These are phyloP conservation scores for Toxotes lorentzi DNA, from an alignment of 2,797 vertebrate species.

Conservation along the genomic window DNA sequence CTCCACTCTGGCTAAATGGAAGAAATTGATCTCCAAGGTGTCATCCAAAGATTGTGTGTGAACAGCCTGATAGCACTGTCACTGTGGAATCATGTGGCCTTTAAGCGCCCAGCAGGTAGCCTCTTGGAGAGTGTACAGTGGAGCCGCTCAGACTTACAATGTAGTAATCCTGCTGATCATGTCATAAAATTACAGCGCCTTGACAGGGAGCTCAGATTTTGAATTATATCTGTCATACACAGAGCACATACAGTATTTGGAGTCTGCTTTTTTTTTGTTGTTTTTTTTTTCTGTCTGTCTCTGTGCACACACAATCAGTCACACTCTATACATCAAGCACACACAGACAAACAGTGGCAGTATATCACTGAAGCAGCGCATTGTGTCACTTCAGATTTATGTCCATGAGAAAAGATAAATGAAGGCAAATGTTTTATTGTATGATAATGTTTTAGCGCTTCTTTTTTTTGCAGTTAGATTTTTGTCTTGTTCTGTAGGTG, in stretches of 20 bases:
- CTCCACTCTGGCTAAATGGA: constrained; percentile 63
- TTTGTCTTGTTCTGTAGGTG: not conserved
- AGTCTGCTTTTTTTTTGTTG: not conserved
- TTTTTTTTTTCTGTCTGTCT: not conserved
- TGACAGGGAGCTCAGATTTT: not conserved
- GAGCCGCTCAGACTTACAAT: not conserved
- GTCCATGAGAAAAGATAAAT: not conserved
- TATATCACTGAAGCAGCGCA: not conserved
- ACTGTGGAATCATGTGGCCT: constrained; percentile 48
- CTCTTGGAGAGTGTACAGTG: constrained; percentile 1
- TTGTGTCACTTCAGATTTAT: not conserved
- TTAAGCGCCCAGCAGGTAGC: constrained; percentile 43
- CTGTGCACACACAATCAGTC: not conserved
- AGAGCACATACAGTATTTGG: no score
- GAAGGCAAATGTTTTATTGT: not conserved
- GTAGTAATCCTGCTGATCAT: constrained; percentile 14
- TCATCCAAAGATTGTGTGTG: constrained; percentile 60
- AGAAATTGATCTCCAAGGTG: constrained; percentile 71
- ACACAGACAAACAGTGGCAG: not conserved
- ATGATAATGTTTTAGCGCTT: not conserved
- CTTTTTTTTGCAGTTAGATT: not conserved
- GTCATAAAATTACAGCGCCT: constrained; percentile 11
- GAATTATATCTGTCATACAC: not conserved
- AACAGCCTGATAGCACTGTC: constrained; percentile 25
- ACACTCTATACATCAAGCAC: not conserved